Percentiles rank a stretch among this genome's conserved stretches.
phyloP scores from a whole-genome alignment of 2,113 vertebrate species.

The Delphinus delphis region DNA sequence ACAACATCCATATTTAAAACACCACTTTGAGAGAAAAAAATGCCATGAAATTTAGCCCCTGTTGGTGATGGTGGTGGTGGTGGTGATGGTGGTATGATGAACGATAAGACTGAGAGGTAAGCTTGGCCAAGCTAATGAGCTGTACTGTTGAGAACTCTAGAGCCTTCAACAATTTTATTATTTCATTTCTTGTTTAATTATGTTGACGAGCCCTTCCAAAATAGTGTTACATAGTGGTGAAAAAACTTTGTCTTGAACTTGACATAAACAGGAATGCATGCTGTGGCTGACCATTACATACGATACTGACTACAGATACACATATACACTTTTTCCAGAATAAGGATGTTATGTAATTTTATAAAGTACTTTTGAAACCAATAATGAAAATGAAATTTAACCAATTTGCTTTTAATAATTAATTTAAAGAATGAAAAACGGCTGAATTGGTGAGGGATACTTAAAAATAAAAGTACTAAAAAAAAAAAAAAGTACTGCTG shows the following conservation, averaged over 20 bases:
- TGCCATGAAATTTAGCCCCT: not conserved
- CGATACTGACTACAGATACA: not conserved
- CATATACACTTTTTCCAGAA: not conserved
- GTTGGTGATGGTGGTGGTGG: not conserved
- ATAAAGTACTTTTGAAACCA: slow-evolving; percentile 2
- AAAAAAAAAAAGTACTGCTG: not conserved
- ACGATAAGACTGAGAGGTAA: not conserved
- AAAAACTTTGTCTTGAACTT: not conserved
- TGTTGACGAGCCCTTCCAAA: not conserved
- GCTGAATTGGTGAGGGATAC: not conserved
- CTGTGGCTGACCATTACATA: not conserved
- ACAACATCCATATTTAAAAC: not conserved
- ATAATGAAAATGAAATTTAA: slow-evolving; percentile 33
- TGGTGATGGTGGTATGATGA: not conserved
- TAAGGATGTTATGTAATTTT: not conserved
- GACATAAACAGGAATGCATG: not conserved
- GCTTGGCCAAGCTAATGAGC: not conserved
- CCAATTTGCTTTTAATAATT: not conserved
- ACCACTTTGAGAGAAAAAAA: not conserved
- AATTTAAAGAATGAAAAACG: not conserved
- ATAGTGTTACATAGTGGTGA: not conserved
- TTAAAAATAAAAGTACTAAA: not conserved
- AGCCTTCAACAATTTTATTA: not conserved
- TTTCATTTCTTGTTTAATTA: slow-evolving; percentile 18
- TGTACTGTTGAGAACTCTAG: not conserved